Evolutionary conservation across 2,797 vertebrate genomes (phyloP), one percentile per base, ranked within the genome.

Genomic region (Cynopterus sphinx): DNA sequence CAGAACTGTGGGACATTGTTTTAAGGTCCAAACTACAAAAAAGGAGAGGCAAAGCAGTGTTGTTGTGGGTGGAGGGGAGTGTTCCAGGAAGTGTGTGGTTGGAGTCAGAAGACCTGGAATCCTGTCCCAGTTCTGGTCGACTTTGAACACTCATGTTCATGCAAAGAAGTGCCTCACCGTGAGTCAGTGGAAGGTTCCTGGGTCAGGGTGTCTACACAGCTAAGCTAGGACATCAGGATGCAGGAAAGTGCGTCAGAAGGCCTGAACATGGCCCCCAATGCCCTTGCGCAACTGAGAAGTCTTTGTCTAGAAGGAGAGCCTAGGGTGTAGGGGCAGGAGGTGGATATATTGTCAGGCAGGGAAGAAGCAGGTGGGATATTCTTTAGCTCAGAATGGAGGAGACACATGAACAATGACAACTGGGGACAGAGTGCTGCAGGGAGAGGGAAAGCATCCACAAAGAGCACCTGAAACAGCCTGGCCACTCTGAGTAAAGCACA

Each of bases 301-400:
- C 28, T 5, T n/a, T 41, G 33, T 43, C 41, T 78, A 28, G 46
- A 10, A 41, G 55, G 16, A 39, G 9, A 36, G 24, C 49, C 33
- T 17, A 10, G 10, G 2, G 7, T 24, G 61, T 9, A 4, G 7
- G 13, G 8, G 33, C 22, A 19, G 46, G 21, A 82, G 61, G 51
- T 75, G 12, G 46, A 26, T 16, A 33, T 2, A 8, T 11, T 53
- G 39, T 11, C 39, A 57, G 49, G 31, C 22, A 53, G 1, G 46
- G 31, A 57, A 36, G 51, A 43, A 46, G 10, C 0, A 5, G 10
- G 16, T 8, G 1, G 13, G 36, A n/a, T 17, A 1, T 22, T 24
- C 73, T 49, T 51, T 15, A 15, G 31, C 87, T 84, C 83, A n/a
- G 6, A 59, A 41, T 26, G 59, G 17, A 87, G 10, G 26, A 85